A percentile compares a stretch with the other conserved stretches of the same genome.
Conservation (phyloP, 2,113 vertebrate genomes). For the Picathartes gymnocephalus region DNA sequence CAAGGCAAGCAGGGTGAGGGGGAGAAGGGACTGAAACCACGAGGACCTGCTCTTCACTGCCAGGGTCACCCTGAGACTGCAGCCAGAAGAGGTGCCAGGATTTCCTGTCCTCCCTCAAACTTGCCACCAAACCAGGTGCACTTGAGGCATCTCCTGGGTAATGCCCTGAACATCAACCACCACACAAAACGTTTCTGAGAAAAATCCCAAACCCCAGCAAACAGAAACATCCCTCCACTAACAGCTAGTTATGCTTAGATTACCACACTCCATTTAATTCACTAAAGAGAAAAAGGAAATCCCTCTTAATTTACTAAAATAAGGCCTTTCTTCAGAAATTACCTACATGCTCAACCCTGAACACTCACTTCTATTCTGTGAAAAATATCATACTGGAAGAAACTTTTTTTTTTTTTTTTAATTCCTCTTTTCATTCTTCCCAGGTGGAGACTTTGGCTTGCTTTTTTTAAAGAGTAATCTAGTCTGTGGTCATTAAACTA, state of each 20-base stretch:
- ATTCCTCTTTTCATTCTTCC: neutral
- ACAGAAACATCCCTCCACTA: neutral
- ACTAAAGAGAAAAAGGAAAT: neutral
- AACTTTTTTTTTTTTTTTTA: neutral
- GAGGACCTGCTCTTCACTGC: neutral
- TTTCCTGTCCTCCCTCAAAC: neutral
- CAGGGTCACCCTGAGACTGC: neutral
- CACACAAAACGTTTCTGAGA: neutral
- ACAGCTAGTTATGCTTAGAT: neutral
- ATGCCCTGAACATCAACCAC: accelerated
- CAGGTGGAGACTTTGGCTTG: neutral
- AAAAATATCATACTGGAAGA: neutral
- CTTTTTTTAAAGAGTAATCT: neutral
- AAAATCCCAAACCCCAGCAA: neutral
- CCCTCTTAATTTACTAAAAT: neutral
- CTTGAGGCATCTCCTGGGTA: neutral
- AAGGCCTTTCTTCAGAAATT: neutral
- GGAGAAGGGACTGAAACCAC: neutral
- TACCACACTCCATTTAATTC: neutral
- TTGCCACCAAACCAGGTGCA: neutral
- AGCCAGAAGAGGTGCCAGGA: neutral
- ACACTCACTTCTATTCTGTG: neutral
- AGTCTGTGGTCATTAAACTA: neutral
- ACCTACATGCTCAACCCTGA: neutral
- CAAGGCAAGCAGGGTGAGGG: neutral